phyloP scores from a whole-genome alignment of 2,888 invertebrate genomes.

The Heterodera filipjevi region DNA sequence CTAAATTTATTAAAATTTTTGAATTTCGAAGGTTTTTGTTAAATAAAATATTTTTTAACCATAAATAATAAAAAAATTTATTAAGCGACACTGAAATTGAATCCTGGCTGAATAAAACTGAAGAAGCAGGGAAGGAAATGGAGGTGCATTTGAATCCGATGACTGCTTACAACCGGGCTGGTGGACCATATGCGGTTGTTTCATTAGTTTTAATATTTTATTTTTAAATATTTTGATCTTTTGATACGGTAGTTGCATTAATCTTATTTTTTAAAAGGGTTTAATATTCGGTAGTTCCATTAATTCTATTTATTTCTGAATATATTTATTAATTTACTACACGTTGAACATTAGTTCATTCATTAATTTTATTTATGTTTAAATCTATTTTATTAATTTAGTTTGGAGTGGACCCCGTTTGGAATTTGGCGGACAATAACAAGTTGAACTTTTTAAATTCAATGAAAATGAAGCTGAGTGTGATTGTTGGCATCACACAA shows the following conservation, averaged over 20 bases:
- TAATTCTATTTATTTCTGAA: too few species aligned
- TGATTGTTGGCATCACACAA: slow-evolving; percentile 62
- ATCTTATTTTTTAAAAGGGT: too few species aligned
- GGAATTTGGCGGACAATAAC: slow-evolving; percentile 64
- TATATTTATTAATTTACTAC: not conserved
- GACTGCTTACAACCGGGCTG: slow-evolving; percentile 47
- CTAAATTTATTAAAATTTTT: too few species aligned
- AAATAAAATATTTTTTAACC: not conserved
- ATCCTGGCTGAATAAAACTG: slow-evolving; percentile 18
- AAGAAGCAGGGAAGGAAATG: slow-evolving; percentile 45
- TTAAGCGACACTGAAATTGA: slow-evolving; percentile 34
- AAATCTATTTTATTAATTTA: not conserved
- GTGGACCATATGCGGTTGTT: slow-evolving; percentile 66
- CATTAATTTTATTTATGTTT: not conserved
- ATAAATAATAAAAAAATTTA: slow-evolving; percentile 4
- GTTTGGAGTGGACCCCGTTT: slow-evolving; percentile 68
- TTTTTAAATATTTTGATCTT: too few species aligned
- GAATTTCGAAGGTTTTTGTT: too few species aligned
- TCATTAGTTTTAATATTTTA: too few species aligned
- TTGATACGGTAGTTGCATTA: too few species aligned
- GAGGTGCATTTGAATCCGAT: slow-evolving; percentile 50
- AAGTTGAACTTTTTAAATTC: slow-evolving; percentile 65
- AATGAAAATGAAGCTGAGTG: slow-evolving; percentile 65
- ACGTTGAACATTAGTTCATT: not conserved
- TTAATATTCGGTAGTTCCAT: too few species aligned